Conservation (phyloP, 2,113 vertebrate species). For the Caracal caracal region DNA sequence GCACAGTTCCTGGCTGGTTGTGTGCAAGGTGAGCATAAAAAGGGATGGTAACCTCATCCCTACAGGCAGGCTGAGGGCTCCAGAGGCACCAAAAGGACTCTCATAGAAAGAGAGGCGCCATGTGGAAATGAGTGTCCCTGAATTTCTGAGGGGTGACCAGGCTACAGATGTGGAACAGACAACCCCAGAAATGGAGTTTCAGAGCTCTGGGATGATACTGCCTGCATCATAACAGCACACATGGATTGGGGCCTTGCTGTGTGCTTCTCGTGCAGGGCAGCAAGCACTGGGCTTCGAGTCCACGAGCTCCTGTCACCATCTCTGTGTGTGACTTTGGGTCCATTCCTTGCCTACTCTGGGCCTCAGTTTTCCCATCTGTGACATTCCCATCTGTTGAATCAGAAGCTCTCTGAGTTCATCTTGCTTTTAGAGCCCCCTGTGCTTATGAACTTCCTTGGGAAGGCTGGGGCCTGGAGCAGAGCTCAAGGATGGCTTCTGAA, state of each 20-base stretch:
- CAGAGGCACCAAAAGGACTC: background rate
- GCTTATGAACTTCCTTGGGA: background rate
- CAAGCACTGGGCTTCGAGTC: background rate
- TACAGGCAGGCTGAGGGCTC: background rate
- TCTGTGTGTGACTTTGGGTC: background rate
- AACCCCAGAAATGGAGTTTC: background rate
- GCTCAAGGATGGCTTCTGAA: background rate
- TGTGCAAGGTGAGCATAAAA: background rate
- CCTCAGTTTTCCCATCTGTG: background rate
- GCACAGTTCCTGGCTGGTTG: background rate
- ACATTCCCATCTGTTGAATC: background rate
- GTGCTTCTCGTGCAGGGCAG: background rate
- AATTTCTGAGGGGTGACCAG: background rate
- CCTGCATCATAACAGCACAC: background rate
- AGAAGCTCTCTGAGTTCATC: background rate
- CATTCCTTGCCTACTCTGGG: background rate
- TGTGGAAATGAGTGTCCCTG: background rate
- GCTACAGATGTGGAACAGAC: background rate
- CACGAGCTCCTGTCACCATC: too few species aligned
- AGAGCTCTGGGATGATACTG: background rate
- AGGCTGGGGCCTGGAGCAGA: background rate
- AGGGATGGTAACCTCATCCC: background rate
- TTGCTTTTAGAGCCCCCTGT: background rate
- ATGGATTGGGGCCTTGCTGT: background rate
- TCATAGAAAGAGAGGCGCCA: background rate